Percentiles rank a stretch among this genome's conserved stretches.
Evolutionary conservation across 2,113 vertebrate species (phyloP).

Genomic region (Cettia cetti): DNA sequence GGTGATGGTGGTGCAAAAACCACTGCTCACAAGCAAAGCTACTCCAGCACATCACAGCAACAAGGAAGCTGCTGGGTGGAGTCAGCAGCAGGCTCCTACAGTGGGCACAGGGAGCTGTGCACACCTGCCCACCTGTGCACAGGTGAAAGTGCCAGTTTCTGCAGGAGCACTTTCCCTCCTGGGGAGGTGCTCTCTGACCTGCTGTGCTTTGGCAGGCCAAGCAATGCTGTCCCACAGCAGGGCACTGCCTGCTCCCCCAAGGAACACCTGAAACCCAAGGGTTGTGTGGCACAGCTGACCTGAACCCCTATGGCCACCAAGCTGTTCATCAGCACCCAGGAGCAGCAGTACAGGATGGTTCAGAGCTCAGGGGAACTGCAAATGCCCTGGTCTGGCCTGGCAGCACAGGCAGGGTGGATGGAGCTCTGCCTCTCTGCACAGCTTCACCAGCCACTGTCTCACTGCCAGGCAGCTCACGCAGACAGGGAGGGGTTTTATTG

Average conservation of each 20-base stretch:
- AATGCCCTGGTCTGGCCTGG: neutral
- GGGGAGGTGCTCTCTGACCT: neutral
- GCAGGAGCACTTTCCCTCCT: neutral
- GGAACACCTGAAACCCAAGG: fast-evolving
- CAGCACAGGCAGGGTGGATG: neutral
- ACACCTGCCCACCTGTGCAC: fast-evolving
- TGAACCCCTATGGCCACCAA: fast-evolving
- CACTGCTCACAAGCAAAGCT: neutral
- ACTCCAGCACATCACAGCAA: neutral
- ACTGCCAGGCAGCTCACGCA: neutral
- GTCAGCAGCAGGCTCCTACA: neutral
- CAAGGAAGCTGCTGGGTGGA: neutral
- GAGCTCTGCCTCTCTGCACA: neutral
- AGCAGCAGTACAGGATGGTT: neutral
- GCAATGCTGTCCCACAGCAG: fast-evolving
- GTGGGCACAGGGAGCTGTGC: neutral
- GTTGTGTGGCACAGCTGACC: neutral
- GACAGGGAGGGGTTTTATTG: neutral
- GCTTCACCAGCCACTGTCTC: neutral
- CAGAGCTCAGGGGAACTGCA: neutral
- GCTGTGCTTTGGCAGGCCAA: neutral
- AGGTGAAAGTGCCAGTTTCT: neutral
- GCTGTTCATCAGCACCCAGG: too few relatives aligned
- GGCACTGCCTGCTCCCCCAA: neutral
- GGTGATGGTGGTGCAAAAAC: neutral